These are phyloP conservation scores for Drosophila pseudoananassae DNA, from an alignment of 1,140 invertebrate species.

Conservation along the genomic window DNA sequence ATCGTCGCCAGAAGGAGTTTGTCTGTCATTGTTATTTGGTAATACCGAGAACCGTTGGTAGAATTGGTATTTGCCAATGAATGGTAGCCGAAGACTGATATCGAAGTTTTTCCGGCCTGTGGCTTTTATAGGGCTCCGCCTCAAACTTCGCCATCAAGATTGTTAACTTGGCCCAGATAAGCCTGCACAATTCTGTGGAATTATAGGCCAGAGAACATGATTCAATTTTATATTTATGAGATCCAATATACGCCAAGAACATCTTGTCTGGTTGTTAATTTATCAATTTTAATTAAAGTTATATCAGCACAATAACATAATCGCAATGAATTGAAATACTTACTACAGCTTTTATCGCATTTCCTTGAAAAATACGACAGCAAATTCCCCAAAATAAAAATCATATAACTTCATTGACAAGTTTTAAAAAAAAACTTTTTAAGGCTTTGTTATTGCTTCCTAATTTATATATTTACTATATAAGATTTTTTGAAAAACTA, in stretches of 20 bases:
- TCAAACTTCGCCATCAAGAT: conserved; percentile 28
- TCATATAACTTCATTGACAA: neutral
- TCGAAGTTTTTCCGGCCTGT: conserved; percentile 23
- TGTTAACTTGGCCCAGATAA: conserved; percentile 37
- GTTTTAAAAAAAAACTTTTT: neutral
- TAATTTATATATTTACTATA: too few species aligned
- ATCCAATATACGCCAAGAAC: conserved; percentile 18
- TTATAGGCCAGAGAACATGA: conserved; percentile 32
- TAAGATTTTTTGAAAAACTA: too few species aligned
- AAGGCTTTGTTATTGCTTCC: too few species aligned
- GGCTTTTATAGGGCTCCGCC: conserved; percentile 33
- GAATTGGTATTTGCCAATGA: conserved; percentile 32
- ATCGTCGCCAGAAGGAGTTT: conserved; percentile 44
- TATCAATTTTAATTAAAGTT: conserved; percentile 65
- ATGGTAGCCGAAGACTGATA: conserved; percentile 40
- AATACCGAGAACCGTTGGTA: conserved; percentile 7
- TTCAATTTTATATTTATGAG: conserved; percentile 63
- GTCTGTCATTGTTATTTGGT: conserved; percentile 41
- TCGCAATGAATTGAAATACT: conserved; percentile 1
- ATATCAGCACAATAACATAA: conserved; percentile 42
- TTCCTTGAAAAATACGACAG: conserved; percentile 9
- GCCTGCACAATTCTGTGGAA: conserved; percentile 25
- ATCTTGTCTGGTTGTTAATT: conserved; percentile 27
- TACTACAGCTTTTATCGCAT: neutral
- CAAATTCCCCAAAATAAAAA: neutral